Base-by-base conservation (phyloP, 2,888 invertebrate species). In the Anthophora plumipes region DNA sequence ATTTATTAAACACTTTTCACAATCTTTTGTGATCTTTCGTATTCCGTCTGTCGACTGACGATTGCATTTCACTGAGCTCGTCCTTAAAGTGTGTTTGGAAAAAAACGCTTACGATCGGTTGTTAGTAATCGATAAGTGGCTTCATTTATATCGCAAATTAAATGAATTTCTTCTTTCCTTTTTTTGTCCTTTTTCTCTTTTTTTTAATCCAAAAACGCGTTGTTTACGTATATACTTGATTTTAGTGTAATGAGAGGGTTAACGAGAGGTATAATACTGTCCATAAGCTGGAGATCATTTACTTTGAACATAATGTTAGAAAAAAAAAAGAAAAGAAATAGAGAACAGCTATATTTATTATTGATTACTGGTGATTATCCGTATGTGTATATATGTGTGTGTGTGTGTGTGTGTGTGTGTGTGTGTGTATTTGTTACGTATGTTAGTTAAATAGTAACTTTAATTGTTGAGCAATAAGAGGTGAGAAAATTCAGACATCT, bases 261-360 rank as follows among this genome's bases (percentile, higher is more conserved):
- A 39, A 12, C 4, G 31, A 20, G 50, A 52, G 31, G 31, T 54
- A 22, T 22, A 8, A 60, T 43, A 66, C 64, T 52, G 52, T n/a
- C 64, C 64, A 50, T 52, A 66, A 66, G 52, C 14, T 66, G 39
- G 37, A 22, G 64, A 52, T 66, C 14, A 66, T 22, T 52, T 52
- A n/a, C 14, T 50, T 37, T 52, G 4, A 4, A 7, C 12, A 12
- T 31, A 4, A 31, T 31, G 2, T 1, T 31, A 31, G 31, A 31
- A 3, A 31, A 3, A 3, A 1, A 4, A 31, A 31, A 31, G 1
- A 31, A 31, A 31, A 31, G 31, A 31, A 31, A 31, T 3, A 1
- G 31, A 31, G 31, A 31, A 31, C 31, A 31, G 31, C 31, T 31
- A 31, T 31, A 31, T 31, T 31, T 31, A 31, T 31, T 31, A 31